A percentile compares a stretch with the other conserved stretches of the same genome.
These are phyloP conservation scores for Venustoraphidia nigricollis DNA, from an alignment of 2,888 invertebrate species.

Conservation along the genomic window DNA sequence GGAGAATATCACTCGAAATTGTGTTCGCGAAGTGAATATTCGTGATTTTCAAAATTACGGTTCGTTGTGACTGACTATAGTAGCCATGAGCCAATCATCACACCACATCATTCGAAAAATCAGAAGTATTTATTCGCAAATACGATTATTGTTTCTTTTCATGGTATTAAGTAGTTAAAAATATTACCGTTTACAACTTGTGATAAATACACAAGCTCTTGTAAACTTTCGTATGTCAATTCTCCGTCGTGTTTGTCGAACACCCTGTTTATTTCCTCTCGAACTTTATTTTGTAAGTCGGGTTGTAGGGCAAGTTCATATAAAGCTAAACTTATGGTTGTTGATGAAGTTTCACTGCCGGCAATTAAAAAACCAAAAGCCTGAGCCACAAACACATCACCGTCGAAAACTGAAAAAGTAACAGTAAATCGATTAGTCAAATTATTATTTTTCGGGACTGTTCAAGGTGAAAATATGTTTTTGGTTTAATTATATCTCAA, in stretches of 20 bases:
- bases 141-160: not conserved
- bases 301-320: constrained; percentile 29
- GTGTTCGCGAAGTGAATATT: too few relatives aligned
- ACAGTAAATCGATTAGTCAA: constrained; percentile 4
- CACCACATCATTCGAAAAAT: not conserved
- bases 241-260: constrained; percentile 21
- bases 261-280: constrained; percentile 25
- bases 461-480: too few relatives aligned
- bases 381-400: constrained; percentile 25
- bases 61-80: too few relatives aligned
- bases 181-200: constrained; percentile 29
- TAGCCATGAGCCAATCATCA: too few relatives aligned
- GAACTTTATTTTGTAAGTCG: constrained; percentile 29
- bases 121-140: not conserved
- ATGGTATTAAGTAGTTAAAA: not conserved
- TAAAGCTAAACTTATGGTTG: constrained; percentile 26
- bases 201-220: constrained; percentile 34
- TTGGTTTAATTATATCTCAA: too few relatives aligned
- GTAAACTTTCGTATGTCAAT: constrained; percentile 29
- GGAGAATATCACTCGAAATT: too few relatives aligned
- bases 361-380: constrained; percentile 33
- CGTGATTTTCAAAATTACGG: too few relatives aligned
- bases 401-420: constrained; percentile 17
- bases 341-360: constrained; percentile 35
- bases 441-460: not conserved